Base-by-base conservation (phyloP, 2,888 invertebrate genomes). In the Drosophila formosana region DNA sequence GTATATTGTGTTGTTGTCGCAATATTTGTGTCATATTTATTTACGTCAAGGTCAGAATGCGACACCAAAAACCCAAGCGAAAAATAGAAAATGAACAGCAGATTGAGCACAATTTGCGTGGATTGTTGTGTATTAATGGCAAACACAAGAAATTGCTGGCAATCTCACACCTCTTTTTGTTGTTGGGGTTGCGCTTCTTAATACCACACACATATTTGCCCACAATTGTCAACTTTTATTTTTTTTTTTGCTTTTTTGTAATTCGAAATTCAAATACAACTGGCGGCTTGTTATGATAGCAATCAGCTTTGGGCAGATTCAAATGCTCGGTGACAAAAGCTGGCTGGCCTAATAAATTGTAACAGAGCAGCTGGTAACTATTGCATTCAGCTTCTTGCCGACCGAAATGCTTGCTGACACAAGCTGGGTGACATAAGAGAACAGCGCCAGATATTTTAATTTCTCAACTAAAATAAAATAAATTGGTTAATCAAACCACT, bases 1-100 rank as follows among this genome's bases (percentile, higher is more conserved):
- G 18, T 30, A 30, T 30, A 5, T 30, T 6, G 30, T 7, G 39
- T 66, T 75, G 25, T 67, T 53, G 51, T 9, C 68, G 67, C 55
- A 73, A 77, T 79, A 82, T 81, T 75, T 75, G 82, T 81, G 82
- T 70, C 82, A 82, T 75, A 80, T 78, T 72, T 74, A 6, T 23
- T 46, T 45, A 49, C 69, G 67, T 82, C 82, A 82, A 82, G 82
- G 82, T 81, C 81, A 71, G 11, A 37, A 18, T 34, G 41, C 41
- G 23, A 26, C 56, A 46, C 26, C 30, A 37, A 41, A 45, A 47
- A 32, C 25, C 13, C 37, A 37, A n/a, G 37, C 37, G n/a, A n/a
- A 37, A 37, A 25, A 47, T 9, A 11, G n/a, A 23, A 43, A 61
- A 41, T 47, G 11, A 5, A 57, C 50, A 46, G 7, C 1, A 26